Evolutionary conservation across 2,797 vertebrate species (phyloP).

Genomic region (Atherinosoma microstoma): DNA sequence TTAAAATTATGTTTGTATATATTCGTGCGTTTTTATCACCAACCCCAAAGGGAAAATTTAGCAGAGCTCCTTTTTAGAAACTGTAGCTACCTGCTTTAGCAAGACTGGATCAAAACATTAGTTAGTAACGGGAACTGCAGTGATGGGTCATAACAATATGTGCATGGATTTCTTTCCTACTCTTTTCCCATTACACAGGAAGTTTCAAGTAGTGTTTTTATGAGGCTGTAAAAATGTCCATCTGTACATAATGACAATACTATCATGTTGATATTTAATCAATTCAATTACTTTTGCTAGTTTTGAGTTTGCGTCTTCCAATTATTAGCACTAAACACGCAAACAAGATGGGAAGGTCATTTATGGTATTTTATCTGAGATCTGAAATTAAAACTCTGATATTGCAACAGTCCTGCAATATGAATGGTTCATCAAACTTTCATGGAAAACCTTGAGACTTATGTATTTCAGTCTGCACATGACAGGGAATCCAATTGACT

Average conservation of each 20-base stretch:
- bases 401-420: not conserved
- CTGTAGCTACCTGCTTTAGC: not conserved
- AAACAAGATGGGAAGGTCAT: not conserved
- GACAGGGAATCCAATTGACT: not conserved
- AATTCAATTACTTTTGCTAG: not conserved
- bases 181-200: constrained; percentile 1
- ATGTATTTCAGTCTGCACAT: not conserved
- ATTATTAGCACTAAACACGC: not conserved
- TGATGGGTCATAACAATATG: constrained; percentile 10
- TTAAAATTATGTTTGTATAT: too few species aligned
- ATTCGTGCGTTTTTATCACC: too few species aligned
- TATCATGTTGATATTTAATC: not conserved
- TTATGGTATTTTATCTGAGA: not conserved
- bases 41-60: not conserved
- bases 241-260: not conserved
- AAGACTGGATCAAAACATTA: not conserved
- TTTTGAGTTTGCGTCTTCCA: not conserved
- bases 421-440: not conserved
- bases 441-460: not conserved
- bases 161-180: constrained; percentile 12
- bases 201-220: not conserved
- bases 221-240: not conserved
- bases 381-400: too few species aligned
- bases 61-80: not conserved
- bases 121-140: not conserved